phyloP scores from a whole-genome alignment of 2,797 vertebrate genomes.

The Antrozous pallidus region DNA sequence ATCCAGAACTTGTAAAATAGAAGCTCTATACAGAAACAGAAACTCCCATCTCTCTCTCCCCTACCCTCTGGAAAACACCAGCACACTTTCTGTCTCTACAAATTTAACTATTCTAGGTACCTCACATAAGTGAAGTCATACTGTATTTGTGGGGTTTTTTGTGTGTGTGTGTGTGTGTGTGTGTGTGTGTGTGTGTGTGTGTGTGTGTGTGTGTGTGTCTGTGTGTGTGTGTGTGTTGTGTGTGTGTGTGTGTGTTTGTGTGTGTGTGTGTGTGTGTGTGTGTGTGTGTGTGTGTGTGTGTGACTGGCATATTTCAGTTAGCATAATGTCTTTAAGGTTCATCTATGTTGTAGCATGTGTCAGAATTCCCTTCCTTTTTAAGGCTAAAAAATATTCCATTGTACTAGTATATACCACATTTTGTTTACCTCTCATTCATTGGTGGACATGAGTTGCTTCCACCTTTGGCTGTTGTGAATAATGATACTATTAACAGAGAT shows the following conservation, averaged over 20 bases:
- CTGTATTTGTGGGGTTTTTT: not conserved
- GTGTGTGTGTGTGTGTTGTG: too few species aligned
- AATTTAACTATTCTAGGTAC: not conserved
- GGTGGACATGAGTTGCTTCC: not conserved
- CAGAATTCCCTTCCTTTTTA: not conserved
- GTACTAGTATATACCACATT: not conserved
- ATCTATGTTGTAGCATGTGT: not conserved
- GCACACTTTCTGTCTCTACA: not conserved
- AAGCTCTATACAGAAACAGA: not conserved
- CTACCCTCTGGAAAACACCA: not conserved
- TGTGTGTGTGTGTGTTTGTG: too few species aligned
- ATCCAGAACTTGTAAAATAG: not conserved
- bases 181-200: too few species aligned
- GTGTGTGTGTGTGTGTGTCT: too few species aligned
- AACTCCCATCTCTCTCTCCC: not conserved
- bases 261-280: not conserved
- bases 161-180: too few species aligned
- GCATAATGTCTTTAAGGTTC: not conserved
- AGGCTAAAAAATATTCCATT: constrained; percentile 15
- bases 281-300: not conserved
- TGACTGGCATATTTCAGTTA: constrained; percentile 1
- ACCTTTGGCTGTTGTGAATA: not conserved
- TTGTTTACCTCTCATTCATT: not conserved
- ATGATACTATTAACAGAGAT: not conserved
- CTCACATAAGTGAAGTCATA: not conserved